Conservation (phyloP, 2,797 vertebrate species). For the Bothrops alternatus region DNA sequence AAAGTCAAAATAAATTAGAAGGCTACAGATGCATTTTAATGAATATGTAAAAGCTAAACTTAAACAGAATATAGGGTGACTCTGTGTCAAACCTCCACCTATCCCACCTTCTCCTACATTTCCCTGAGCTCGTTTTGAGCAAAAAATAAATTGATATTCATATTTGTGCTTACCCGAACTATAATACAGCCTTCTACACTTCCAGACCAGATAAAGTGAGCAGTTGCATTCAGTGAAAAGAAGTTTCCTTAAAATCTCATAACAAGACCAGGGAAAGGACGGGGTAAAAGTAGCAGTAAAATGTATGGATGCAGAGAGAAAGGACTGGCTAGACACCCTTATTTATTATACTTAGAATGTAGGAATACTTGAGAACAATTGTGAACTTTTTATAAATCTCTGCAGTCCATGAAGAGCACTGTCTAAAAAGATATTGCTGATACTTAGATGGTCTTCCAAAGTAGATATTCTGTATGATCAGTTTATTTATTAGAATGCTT, state of each 20-base stretch:
- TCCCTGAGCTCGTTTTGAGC: neutral
- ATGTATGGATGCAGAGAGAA: neutral
- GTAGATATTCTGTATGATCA: neutral
- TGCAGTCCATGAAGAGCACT: neutral
- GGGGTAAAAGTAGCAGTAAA: neutral
- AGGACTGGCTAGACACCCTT: neutral
- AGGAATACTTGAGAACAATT: neutral
- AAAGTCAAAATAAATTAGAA: neutral
- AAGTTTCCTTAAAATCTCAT: neutral
- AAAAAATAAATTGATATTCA: neutral
- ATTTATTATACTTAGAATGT: neutral
- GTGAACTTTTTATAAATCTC: neutral
- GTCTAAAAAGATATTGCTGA: neutral
- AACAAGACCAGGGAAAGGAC: neutral
- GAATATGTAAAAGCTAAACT: neutral
- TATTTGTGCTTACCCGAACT: neutral
- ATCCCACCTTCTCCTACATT: neutral
- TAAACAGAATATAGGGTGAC: neutral
- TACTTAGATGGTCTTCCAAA: neutral
- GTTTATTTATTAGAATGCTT: neutral
- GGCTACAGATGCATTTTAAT: neutral
- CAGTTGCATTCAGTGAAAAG: neutral
- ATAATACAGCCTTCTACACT: neutral
- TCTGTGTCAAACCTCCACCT: neutral
- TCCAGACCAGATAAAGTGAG: neutral